Percentiles rank a stretch among this genome's conserved stretches.
phyloP scores from a whole-genome alignment of 2,797 vertebrate species.

The Oophaga sylvatica region DNA sequence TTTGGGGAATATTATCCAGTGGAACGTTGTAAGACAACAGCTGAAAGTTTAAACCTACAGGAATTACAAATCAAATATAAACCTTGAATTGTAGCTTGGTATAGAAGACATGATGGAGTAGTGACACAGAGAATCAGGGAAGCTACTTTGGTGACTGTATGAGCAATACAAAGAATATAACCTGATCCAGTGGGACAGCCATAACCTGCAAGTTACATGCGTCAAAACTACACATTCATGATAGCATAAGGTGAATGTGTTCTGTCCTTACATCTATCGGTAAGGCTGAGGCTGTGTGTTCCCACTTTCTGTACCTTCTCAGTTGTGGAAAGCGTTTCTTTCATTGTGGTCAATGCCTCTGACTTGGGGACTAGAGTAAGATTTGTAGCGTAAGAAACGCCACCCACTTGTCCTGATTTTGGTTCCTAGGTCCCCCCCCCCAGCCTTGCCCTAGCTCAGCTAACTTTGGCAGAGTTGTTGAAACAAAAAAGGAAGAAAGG shows the following conservation, averaged over 20 bases:
- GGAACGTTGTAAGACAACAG: neutral
- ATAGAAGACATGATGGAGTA: neutral
- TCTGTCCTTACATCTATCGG: neutral
- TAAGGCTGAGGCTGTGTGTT: neutral
- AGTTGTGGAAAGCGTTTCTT: neutral
- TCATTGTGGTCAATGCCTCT: too few species aligned
- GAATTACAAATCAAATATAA: neutral
- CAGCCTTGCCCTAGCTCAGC: too few species aligned
- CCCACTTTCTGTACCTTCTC: neutral
- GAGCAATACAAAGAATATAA: neutral
- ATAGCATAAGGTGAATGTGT: neutral
- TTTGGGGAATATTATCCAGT: neutral
- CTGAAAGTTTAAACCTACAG: neutral
- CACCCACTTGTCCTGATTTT: too few species aligned
- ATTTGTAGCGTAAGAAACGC: too few species aligned
- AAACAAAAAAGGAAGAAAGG: too few species aligned
- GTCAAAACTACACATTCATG: neutral
- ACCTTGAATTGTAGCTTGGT: neutral
- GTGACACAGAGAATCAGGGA: neutral
- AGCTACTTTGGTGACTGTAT: neutral
- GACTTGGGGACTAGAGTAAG: too few species aligned
- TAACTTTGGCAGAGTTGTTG: too few species aligned
- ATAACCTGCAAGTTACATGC: neutral
- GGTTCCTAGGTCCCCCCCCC: too few species aligned
- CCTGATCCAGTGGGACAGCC: neutral